Evolutionary conservation across 2,113 vertebrate species (phyloP).

Genomic region (Lycaon pictus): DNA sequence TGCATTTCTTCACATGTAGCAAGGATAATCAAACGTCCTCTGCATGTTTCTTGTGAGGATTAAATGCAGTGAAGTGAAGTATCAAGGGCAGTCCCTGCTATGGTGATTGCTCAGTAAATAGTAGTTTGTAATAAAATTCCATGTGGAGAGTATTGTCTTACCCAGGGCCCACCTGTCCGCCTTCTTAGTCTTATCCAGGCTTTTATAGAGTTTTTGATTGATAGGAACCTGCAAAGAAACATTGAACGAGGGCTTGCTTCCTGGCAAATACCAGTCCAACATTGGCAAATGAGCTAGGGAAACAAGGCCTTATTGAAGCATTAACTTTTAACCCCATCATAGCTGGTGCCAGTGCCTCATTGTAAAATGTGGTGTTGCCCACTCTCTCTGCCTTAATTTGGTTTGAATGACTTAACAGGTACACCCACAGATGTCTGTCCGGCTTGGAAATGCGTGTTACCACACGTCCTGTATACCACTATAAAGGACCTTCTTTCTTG

Average conservation of each 20-base stretch:
- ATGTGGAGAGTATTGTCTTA: not conserved
- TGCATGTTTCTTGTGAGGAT: not conserved
- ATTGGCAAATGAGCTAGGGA: not conserved
- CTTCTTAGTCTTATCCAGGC: not conserved
- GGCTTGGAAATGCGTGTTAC: constrained; percentile 18
- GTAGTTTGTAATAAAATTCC: constrained; percentile 25
- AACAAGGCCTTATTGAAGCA: not conserved
- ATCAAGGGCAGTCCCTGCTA: not conserved
- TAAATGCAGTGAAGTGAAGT: not conserved
- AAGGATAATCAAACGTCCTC: not conserved
- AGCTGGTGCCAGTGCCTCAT: not conserved
- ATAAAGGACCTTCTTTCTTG: not conserved
- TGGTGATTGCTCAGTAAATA: not conserved
- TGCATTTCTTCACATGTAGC: not conserved
- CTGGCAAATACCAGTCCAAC: not conserved
- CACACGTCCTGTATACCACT: constrained; percentile 23
- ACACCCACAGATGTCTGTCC: constrained; percentile 61
- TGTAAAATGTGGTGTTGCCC: constrained; percentile 44
- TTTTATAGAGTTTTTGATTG: constrained; percentile 47
- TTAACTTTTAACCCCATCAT: constrained; percentile 48
- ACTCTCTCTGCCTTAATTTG: constrained; percentile 44
- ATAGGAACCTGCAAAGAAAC: not conserved
- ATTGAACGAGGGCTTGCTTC: not conserved
- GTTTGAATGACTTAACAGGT: constrained; percentile 54
- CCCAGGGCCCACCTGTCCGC: not conserved